Percentiles rank a stretch among this genome's conserved stretches.
These are phyloP conservation scores for Sarcophilus harrisii DNA, from an alignment of 2,797 vertebrate genomes.

Conservation along the genomic window DNA sequence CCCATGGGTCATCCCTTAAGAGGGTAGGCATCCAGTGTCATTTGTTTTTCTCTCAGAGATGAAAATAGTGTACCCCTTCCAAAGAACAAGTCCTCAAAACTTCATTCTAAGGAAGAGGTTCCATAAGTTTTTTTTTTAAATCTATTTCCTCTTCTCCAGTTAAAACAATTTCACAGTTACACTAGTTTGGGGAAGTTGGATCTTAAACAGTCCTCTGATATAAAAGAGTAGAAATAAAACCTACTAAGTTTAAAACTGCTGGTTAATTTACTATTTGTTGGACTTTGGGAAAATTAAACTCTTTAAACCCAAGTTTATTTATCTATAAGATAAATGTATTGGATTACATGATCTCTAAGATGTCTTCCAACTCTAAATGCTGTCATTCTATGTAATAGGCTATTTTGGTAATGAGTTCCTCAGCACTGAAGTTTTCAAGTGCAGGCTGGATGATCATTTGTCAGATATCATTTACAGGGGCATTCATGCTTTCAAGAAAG, in stretches of 20 bases:
- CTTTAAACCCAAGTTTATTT: background rate
- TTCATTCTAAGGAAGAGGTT: background rate
- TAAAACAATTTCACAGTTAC: background rate
- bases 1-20: background rate
- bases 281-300: background rate
- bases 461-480: background rate
- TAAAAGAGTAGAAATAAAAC: background rate
- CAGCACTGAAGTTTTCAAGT: background rate
- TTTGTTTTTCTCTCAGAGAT: background rate
- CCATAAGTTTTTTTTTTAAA: background rate
- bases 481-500: background rate
- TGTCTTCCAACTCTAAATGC: background rate
- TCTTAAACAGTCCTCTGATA: background rate
- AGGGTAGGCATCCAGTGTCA: background rate
- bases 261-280: background rate
- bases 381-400: background rate
- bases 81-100: background rate
- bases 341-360: background rate
- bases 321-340: background rate
- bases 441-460: background rate
- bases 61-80: background rate
- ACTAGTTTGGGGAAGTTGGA: background rate
- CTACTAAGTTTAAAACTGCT: background rate
- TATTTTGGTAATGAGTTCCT: background rate
- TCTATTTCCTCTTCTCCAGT: background rate